Evolutionary conservation across 2,113 vertebrate genomes (phyloP).

Genomic region (Agelaius phoeniceus): DNA sequence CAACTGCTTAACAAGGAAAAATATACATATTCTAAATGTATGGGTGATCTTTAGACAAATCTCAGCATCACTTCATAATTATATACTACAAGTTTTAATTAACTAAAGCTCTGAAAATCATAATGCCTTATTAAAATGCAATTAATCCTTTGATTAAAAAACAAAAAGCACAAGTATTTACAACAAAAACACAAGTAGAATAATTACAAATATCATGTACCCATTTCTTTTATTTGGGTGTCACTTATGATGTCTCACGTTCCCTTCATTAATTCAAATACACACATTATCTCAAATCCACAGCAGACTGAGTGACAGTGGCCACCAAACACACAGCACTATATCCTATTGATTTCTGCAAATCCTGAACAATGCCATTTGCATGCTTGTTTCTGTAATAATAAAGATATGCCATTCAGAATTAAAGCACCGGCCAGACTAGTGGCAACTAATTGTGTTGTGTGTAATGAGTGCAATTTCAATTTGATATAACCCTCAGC

Average conservation of each 20-base stretch:
- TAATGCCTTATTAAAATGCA: slow-evolving; percentile 99
- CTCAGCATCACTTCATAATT: slow-evolving; percentile 89
- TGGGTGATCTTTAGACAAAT: slow-evolving; percentile 86
- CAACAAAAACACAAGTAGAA: slow-evolving; percentile 99
- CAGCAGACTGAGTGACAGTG: slow-evolving; percentile 99
- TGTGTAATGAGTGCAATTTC: slow-evolving; percentile 99
- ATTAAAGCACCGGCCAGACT: slow-evolving; percentile 99
- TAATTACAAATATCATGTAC: slow-evolving; percentile 99
- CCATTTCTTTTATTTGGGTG: slow-evolving; percentile 99
- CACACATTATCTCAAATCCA: slow-evolving; percentile 99
- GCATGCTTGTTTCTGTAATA: slow-evolving; percentile 99
- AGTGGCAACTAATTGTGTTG: slow-evolving; percentile 99
- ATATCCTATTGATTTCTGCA: slow-evolving; percentile 99
- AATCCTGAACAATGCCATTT: slow-evolving; percentile 99
- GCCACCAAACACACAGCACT: slow-evolving; percentile 98
- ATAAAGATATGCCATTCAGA: slow-evolving; percentile 99
- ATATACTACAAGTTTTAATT: slow-evolving; percentile 89
- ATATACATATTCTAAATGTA: slow-evolving; percentile 80
- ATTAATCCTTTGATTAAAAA: slow-evolving; percentile 99
- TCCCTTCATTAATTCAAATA: slow-evolving; percentile 99
- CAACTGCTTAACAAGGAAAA: slow-evolving; percentile 75
- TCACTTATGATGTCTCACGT: slow-evolving; percentile 99
- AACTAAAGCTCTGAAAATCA: slow-evolving; percentile 89
- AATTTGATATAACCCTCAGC: slow-evolving; percentile 99
- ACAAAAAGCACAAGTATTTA: slow-evolving; percentile 99